Percentiles rank a stretch among this genome's conserved stretches.
phyloP scores from a whole-genome alignment of 1,140 invertebrate species.

The Listronotus bonariensis region DNA sequence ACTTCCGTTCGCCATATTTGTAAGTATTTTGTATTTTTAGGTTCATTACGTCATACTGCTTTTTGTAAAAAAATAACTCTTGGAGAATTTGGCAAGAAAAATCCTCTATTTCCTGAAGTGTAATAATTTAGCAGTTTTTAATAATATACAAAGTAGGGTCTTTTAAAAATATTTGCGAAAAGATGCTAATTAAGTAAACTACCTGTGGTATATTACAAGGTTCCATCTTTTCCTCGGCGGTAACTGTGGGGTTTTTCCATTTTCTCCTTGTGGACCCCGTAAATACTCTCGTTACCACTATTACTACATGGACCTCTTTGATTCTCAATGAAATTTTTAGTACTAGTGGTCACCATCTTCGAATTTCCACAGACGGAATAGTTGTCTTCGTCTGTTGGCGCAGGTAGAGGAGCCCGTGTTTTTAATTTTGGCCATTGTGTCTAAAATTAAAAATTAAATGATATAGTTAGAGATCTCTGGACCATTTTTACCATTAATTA shows the following conservation, averaged over 20 bases:
- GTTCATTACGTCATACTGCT: no score
- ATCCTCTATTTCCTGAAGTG: no score
- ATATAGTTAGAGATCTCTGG: no score
- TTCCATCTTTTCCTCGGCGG: slow-evolving; percentile 86
- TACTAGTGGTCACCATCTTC: neutral
- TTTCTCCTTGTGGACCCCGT: neutral
- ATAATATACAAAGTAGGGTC: no score
- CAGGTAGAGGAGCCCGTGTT: slow-evolving; percentile 2
- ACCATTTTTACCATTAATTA: no score
- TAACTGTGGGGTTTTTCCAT: slow-evolving; percentile 85
- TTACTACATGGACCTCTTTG: neutral
- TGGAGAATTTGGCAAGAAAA: no score
- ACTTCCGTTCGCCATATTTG: no score
- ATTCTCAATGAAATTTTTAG: slow-evolving; percentile 1
- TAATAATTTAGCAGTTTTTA: no score
- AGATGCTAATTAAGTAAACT: no score
- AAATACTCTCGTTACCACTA: neutral
- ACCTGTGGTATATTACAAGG: slow-evolving; percentile 27
- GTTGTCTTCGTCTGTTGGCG: slow-evolving; percentile 18
- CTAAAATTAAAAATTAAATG: neutral
- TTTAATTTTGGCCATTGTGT: slow-evolving; percentile 6
- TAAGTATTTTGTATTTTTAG: no score
- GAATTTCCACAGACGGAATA: slow-evolving; percentile 18
- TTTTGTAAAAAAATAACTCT: no score
- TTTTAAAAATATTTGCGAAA: no score